Percentiles rank a stretch among this genome's conserved stretches.
Conservation (phyloP, 2,797 vertebrate species). For the Anisognathus igniventris region DNA sequence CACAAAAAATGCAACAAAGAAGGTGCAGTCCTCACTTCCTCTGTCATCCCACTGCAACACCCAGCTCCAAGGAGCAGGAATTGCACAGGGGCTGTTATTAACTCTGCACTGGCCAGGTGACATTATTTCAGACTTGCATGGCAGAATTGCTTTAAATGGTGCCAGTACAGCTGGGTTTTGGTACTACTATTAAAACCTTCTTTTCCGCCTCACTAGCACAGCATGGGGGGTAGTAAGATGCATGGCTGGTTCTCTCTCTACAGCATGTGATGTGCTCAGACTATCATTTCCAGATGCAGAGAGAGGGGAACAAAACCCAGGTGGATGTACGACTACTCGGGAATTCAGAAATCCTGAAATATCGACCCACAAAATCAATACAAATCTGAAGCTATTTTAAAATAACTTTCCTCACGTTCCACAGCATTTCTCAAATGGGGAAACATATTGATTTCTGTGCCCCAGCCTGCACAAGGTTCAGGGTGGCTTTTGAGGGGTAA, state of each 20-base stretch:
- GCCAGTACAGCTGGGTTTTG: background rate
- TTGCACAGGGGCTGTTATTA: background rate
- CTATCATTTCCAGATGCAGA: background rate
- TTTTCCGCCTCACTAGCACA: background rate
- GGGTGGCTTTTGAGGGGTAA: background rate
- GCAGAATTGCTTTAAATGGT: background rate
- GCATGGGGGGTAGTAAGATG: background rate
- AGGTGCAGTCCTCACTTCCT: rapidly evolving
- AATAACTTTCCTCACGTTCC: conserved; percentile 12
- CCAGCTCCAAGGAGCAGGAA: background rate
- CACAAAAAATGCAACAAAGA: background rate
- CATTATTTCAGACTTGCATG: background rate
- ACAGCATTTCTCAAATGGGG: background rate
- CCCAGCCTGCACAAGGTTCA: background rate
- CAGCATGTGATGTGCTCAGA: background rate
- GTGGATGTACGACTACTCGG: background rate
- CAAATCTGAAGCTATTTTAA: background rate
- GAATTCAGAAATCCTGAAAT: conserved; percentile 13
- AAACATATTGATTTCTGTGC: background rate
- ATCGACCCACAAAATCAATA: conserved; percentile 8
- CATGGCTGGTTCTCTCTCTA: background rate
- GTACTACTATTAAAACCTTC: background rate
- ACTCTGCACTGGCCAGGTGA: background rate
- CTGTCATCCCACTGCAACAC: background rate
- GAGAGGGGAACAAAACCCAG: background rate